Evolutionary conservation across 2,888 invertebrate genomes (phyloP).

Genomic region (Diplazon laetatorius): DNA sequence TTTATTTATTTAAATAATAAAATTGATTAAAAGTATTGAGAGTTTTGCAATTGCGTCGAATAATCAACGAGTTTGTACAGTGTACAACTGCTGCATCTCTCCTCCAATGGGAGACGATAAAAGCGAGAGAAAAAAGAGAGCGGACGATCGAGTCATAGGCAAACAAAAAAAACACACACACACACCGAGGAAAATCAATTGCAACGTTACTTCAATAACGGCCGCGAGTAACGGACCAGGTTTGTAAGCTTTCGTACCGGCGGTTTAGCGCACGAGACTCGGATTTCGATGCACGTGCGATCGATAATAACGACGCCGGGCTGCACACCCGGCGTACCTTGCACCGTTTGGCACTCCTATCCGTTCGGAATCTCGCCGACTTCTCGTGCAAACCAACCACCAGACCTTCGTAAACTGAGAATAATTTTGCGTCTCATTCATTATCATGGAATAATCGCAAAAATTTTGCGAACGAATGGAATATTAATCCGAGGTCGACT

Average conservation of each 20-base stretch:
- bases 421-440: background rate
- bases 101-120: background rate
- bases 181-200: slow-evolving; percentile 63
- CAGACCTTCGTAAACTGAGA: slow-evolving; percentile 6
- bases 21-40: background rate
- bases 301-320: slow-evolving; percentile 63
- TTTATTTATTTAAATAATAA: slow-evolving; percentile 2
- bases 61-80: background rate
- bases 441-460: too few relatives aligned
- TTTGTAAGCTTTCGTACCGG: slow-evolving; percentile 31
- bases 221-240: slow-evolving; percentile 47
- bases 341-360: slow-evolving; percentile 55
- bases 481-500: too few relatives aligned
- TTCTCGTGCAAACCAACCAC: background rate
- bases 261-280: slow-evolving; percentile 49
- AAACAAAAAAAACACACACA: too few relatives aligned
- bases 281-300: slow-evolving; percentile 66
- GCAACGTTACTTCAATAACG: slow-evolving; percentile 63
- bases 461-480: too few relatives aligned
- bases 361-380: background rate
- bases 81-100: background rate
- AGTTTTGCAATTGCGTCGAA: background rate
- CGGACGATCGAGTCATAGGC: too few relatives aligned
- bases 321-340: slow-evolving; percentile 52
- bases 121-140: background rate